Base-by-base conservation (phyloP, 2,113 vertebrate genomes). In the Coturnix japonica region DNA sequence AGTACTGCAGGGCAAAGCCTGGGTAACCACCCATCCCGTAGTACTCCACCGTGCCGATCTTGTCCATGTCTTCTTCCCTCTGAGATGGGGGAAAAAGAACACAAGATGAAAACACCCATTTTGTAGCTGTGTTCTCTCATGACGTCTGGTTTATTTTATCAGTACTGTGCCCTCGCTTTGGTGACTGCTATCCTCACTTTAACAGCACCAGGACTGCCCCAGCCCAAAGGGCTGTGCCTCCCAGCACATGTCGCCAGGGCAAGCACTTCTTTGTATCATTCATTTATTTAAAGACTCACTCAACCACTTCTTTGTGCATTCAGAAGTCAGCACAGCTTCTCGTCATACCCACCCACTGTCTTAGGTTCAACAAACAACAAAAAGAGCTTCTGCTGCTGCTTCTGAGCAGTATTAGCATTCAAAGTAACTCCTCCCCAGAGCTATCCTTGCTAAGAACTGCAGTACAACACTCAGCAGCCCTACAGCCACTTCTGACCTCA, bases 1-100 rank as follows among this genome's bases (percentile, higher is more conserved):
- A 99, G 95, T 99, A 99, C 96, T 99, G 99, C 69, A 99, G 98
- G 6, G 98, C 98, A 20, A 99, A 99, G 51, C 99, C 99, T 0
- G 91, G 18, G 3, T 61, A 92, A 74, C 97, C 95, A 0, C 92
- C 96, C 66, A 99, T 11, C 53, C 99, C 99, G 0, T 95, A 98
- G 93, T 99, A 99, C 44, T 98, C 97, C 90, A 99, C 96, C 0
- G 47, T 79, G 22, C 97, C 97, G 0, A 99, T 25, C 54, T 98
- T 98, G 11, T 84, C 85, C 1, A 31, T 82, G 8, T 99, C 99
- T 5, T 99, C 99, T 0, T 98, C 98, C 96, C 97, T 98, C 99
- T 99, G 65, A 94, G 74, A 88, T 5, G 6, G 25, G 60, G 11
- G 37, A 37, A n/a, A 43, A 51, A 77, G 15, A 77, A n/a, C 22